phyloP scores from a whole-genome alignment of 2,888 invertebrate genomes.

The Tenthredo mesomela region DNA sequence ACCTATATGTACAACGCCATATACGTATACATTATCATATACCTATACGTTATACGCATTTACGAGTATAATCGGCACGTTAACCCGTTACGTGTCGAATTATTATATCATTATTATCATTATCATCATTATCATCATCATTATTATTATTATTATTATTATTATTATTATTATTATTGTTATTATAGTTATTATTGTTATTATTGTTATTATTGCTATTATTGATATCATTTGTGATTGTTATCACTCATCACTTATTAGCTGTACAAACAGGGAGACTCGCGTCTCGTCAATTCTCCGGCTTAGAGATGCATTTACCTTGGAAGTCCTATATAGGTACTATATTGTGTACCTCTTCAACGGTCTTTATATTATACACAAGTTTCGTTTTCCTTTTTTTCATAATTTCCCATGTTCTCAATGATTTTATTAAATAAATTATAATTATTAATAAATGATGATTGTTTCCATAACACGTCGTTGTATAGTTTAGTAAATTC shows the following conservation, averaged over 20 bases:
- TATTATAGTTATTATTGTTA: background rate
- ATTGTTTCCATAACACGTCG: no score
- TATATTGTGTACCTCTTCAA: no score
- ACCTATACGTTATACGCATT: background rate
- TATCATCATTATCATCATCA: background rate
- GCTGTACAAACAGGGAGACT: no score
- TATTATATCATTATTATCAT: background rate
- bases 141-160: background rate
- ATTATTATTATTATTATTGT: no score
- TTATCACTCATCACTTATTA: no score
- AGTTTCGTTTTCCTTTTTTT: no score
- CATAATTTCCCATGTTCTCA: no score
- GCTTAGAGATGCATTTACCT: background rate
- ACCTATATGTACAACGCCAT: conserved; percentile 20
- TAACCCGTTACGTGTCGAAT: background rate
- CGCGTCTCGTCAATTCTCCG: background rate
- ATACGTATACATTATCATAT: background rate
- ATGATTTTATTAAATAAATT: no score
- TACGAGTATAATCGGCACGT: background rate
- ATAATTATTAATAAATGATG: no score
- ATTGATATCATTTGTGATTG: no score
- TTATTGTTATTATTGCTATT: background rate
- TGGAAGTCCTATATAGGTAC: background rate
- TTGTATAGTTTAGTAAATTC: no score
- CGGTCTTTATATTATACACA: no score